phyloP scores from a whole-genome alignment of 2,888 invertebrate species.

The Lissonota sp. region DNA sequence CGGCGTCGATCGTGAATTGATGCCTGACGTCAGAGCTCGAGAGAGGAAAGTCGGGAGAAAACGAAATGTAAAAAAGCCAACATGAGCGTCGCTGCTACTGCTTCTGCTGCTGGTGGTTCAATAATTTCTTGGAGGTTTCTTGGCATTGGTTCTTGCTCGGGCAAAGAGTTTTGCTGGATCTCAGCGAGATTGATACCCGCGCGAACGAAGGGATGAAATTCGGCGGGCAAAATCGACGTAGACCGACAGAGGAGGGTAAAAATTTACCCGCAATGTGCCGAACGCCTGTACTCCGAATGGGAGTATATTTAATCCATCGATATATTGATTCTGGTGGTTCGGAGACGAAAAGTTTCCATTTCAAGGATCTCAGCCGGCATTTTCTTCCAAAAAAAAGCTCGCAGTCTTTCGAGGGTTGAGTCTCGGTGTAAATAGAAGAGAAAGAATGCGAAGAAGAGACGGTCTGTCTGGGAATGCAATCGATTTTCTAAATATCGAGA shows the following conservation, averaged over 20 bases:
- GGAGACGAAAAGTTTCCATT: slow-evolving; percentile 39
- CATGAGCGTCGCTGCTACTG: slow-evolving; percentile 20
- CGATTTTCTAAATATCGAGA: too few species aligned
- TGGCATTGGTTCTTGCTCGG: slow-evolving; percentile 4
- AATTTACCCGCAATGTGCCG: not conserved
- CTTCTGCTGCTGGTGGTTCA: slow-evolving; percentile 61
- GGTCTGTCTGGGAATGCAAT: too few species aligned
- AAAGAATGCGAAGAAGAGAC: too few species aligned
- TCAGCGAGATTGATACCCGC: slow-evolving; percentile 23
- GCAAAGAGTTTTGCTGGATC: not conserved
- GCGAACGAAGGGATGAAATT: slow-evolving; percentile 38
- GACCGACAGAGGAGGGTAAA: slow-evolving; percentile 18
- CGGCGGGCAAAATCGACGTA: slow-evolving; percentile 32
- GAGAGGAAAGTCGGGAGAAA: slow-evolving; percentile 44
- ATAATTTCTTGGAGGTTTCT: slow-evolving; percentile 68
- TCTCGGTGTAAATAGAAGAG: too few species aligned
- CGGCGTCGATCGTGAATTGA: slow-evolving; percentile 45
- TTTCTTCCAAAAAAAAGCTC: slow-evolving; percentile 19
- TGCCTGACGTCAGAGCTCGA: slow-evolving; percentile 45
- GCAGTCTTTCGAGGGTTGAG: too few species aligned
- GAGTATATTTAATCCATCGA: too few species aligned
- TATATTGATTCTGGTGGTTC: not conserved
- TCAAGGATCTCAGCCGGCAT: not conserved
- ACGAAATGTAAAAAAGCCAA: slow-evolving; percentile 17
- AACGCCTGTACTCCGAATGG: slow-evolving; percentile 36